These are phyloP conservation scores for Sitobion miscanthi DNA, from an alignment of 1,140 invertebrate genomes.

Conservation along the genomic window DNA sequence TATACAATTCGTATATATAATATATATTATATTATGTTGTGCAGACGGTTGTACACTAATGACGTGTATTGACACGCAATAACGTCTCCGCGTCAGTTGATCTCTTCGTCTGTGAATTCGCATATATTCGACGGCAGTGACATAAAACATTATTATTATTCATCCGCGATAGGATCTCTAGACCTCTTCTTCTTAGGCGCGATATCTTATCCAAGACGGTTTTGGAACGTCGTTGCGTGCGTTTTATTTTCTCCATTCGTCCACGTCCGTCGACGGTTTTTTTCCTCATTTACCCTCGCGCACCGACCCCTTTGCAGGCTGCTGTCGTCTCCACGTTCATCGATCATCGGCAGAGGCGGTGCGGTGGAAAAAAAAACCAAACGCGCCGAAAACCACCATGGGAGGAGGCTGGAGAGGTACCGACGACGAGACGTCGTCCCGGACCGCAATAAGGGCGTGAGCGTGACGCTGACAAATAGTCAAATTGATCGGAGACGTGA, in stretches of 20 bases:
- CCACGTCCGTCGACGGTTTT: neutral
- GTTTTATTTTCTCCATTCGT: conserved; percentile 32
- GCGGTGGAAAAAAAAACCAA: neutral
- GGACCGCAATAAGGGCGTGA: conserved; percentile 25
- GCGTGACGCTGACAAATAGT: conserved; percentile 54
- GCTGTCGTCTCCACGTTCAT: neutral
- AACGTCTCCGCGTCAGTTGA: neutral
- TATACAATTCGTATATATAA: neutral
- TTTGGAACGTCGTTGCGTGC: neutral
- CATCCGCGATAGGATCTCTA: neutral
- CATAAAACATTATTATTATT: conserved; percentile 11
- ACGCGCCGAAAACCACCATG: neutral
- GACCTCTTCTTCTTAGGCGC: neutral
- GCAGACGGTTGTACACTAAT: neutral
- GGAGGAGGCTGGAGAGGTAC: neutral
- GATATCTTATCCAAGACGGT: conserved; percentile 14
- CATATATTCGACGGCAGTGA: neutral
- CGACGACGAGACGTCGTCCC: neutral
- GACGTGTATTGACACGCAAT: neutral
- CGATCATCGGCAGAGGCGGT: neutral
- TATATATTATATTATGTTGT: neutral
- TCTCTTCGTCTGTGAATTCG: neutral
- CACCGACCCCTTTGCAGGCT: neutral
- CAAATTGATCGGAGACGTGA: conserved; percentile 44
- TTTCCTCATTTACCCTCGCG: neutral